Conservation (phyloP, 2,797 vertebrate genomes). For the Podargus strigoides region DNA sequence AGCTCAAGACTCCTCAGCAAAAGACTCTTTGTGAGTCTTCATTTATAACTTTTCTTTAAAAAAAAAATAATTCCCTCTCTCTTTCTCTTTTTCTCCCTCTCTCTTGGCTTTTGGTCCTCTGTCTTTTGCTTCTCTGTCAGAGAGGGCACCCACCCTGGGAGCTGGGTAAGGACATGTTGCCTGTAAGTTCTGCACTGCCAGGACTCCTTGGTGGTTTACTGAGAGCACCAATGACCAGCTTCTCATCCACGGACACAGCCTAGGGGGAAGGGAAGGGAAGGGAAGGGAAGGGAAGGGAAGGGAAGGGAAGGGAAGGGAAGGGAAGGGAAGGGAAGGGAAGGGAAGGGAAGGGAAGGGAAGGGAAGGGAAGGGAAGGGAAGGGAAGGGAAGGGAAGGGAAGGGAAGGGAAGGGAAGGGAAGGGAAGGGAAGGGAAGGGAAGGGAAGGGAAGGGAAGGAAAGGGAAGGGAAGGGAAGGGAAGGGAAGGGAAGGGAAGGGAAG, state of each 20-base stretch:
- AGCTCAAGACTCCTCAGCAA: not conserved
- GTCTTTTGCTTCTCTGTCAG: not conserved
- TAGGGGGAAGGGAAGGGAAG: too few species aligned
- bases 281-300: not conserved
- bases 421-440: not conserved
- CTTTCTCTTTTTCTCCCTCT: not conserved
- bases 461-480: not conserved
- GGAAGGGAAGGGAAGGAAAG: not conserved
- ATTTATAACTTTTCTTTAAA: too few species aligned
- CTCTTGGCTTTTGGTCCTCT: not conserved
- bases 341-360: not conserved
- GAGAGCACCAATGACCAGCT: not conserved
- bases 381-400: not conserved
- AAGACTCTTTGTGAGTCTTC: conserved; percentile 12
- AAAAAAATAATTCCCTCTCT: too few species aligned
- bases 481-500: not conserved
- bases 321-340: not conserved
- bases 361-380: too few species aligned
- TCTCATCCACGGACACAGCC: not conserved
- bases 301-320: not conserved
- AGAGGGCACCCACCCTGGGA: not conserved
- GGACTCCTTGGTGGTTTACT: not conserved
- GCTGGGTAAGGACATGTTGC: not conserved
- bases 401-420: too few species aligned
- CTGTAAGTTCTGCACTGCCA: not conserved